These are phyloP conservation scores for Pseudococcus jackbeardsleyi DNA, from an alignment of 2,888 invertebrate genomes.

Conservation along the genomic window DNA sequence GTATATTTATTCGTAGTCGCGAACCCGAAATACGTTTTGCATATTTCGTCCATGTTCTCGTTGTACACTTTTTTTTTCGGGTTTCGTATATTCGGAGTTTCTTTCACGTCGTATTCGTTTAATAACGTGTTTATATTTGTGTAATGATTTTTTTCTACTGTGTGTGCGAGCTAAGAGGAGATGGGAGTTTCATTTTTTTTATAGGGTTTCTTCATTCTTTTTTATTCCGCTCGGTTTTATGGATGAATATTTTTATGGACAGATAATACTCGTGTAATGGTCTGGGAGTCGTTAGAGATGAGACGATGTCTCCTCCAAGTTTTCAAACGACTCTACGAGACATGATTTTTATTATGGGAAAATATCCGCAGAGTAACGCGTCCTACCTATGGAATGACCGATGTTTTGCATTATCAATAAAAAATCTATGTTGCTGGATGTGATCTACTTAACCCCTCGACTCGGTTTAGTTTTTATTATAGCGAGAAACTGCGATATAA, in stretches of 20 bases:
- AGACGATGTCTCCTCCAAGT: background rate
- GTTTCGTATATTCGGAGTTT: background rate
- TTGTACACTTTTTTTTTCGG: background rate
- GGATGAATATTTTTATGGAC: conserved; percentile 7
- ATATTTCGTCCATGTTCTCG: background rate
- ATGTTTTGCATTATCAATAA: too few relatives aligned
- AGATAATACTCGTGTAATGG: background rate
- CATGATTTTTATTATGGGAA: background rate
- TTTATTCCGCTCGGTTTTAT: background rate
- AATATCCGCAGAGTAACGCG: too few relatives aligned
- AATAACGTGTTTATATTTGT: background rate
- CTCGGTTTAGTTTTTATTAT: too few relatives aligned
- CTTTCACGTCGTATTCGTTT: background rate
- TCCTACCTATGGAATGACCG: too few relatives aligned
- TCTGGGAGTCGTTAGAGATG: background rate
- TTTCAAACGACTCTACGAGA: background rate
- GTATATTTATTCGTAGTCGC: conserved; percentile 10
- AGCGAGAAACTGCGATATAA: too few relatives aligned
- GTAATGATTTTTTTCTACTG: background rate
- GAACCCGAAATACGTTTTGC: conserved; percentile 8
- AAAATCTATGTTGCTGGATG: too few relatives aligned
- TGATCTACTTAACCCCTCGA: too few relatives aligned
- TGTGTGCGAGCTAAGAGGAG: too few relatives aligned
- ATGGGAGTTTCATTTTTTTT: too few relatives aligned
- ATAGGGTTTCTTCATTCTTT: background rate